phyloP scores from a whole-genome alignment of 1,140 invertebrate species.

The Drosophila virilis region DNA sequence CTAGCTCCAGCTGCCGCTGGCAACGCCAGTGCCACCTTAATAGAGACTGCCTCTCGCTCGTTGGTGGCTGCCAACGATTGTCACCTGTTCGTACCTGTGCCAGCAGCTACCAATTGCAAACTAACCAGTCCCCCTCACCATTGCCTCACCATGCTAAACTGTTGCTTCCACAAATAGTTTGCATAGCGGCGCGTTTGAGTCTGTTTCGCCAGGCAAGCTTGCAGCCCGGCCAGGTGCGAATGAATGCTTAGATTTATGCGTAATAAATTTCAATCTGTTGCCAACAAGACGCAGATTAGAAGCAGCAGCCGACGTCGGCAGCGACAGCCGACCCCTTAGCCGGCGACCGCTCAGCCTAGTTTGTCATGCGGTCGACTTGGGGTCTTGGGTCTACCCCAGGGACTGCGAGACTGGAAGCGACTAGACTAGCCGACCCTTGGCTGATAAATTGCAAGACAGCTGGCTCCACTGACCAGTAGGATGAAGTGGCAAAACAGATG shows the following conservation, averaged over 20 bases:
- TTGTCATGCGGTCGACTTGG: conserved; percentile 42
- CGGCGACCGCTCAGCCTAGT: neutral
- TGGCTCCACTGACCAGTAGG: conserved; percentile 44
- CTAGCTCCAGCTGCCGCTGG: conserved; percentile 16
- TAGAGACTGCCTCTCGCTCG: neutral
- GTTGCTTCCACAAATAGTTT: conserved; percentile 70
- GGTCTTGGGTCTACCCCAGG: conserved; percentile 1
- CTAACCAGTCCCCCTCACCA: neutral
- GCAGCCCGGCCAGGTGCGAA: conserved; percentile 67
- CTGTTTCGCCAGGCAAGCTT: conserved; percentile 4
- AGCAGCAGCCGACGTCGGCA: conserved; percentile 6
- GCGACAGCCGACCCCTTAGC: too few species aligned
- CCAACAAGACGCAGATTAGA: conserved; percentile 79
- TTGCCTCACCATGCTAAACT: conserved; percentile 28
- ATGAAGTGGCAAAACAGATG: conserved; percentile 60
- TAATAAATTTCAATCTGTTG: conserved; percentile 84
- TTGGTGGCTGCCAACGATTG: conserved; percentile 47
- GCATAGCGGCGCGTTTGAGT: conserved; percentile 61
- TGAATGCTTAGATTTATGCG: conserved; percentile 82
- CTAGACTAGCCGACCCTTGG: conserved; percentile 29
- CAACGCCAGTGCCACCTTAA: conserved; percentile 2
- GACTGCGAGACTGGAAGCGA: neutral
- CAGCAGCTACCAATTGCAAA: conserved; percentile 20
- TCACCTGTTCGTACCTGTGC: conserved; percentile 66
- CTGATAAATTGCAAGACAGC: conserved; percentile 56